A percentile compares a stretch with the other conserved stretches of the same genome.
phyloP scores from a whole-genome alignment of 2,888 invertebrate genomes.

The Lasiommata megera region DNA sequence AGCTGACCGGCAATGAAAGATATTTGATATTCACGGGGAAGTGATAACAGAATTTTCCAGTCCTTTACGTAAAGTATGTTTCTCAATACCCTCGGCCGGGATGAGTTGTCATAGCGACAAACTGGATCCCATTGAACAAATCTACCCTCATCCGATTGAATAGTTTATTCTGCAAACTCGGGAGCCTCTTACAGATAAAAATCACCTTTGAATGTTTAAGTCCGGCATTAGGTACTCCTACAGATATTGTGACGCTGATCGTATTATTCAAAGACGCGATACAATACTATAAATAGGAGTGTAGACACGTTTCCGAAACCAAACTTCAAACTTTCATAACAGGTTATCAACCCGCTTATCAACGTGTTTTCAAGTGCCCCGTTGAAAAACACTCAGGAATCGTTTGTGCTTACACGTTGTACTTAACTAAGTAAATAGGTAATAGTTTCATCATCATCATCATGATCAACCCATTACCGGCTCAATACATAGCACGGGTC shows the following conservation, averaged over 20 bases:
- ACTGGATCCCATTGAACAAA: slow-evolving; percentile 64
- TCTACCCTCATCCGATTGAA: slow-evolving; percentile 69
- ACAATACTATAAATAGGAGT: no score
- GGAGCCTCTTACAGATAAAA: slow-evolving; percentile 55
- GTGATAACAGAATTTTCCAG: slow-evolving; percentile 42
- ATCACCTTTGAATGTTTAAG: slow-evolving; percentile 47
- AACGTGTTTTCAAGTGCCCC: no score
- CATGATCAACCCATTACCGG: no score
- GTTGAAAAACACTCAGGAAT: no score
- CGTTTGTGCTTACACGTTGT: no score
- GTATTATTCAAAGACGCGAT: background rate
- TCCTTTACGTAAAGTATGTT: slow-evolving; percentile 38
- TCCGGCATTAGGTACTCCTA: slow-evolving; percentile 17
- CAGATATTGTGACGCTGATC: background rate
- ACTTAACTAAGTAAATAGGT: no score
- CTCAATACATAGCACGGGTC: no score
- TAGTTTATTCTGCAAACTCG: slow-evolving; percentile 64
- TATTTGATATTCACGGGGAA: slow-evolving; percentile 33
- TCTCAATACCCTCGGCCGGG: slow-evolving; percentile 43
- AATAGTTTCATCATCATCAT: no score
- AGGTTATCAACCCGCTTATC: no score
- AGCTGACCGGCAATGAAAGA: slow-evolving; percentile 30
- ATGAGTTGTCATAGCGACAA: slow-evolving; percentile 67
- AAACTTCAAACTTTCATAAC: no score
- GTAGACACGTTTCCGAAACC: no score